These are phyloP conservation scores for Phortica magna DNA, from an alignment of 2,888 invertebrate species.

Conservation along the genomic window DNA sequence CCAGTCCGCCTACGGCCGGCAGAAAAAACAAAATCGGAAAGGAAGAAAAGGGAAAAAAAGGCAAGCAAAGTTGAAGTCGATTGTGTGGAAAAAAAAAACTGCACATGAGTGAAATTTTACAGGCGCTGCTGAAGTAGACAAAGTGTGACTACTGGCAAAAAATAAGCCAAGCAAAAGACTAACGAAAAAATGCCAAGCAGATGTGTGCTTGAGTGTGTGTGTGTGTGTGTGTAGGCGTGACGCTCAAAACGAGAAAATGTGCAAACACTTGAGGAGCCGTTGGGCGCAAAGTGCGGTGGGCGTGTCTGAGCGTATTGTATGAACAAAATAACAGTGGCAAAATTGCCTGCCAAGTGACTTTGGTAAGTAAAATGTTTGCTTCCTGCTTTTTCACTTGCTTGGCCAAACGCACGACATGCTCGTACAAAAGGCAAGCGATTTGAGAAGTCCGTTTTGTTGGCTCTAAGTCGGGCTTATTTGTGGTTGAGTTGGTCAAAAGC, in stretches of 20 bases:
- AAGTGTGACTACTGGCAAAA: conserved; percentile 16
- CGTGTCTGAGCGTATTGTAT: not conserved
- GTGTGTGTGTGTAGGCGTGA: conserved; percentile 11
- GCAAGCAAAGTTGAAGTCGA: not conserved
- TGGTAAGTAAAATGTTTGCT: not conserved
- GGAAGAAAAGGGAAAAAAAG: not conserved
- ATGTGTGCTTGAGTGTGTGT: conserved; percentile 54
- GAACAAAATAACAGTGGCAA: not conserved
- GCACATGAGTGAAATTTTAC: conserved; percentile 21
- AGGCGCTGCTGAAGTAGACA: conserved; percentile 15
- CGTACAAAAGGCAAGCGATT: not conserved
- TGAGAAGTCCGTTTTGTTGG: not conserved
- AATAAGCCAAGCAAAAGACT: not conserved
- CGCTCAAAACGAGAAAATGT: not conserved
- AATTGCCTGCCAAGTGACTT: not conserved
- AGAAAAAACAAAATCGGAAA: not conserved
- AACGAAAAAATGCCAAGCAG: not conserved
- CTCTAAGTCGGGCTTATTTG: not conserved
- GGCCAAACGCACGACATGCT: not conserved
- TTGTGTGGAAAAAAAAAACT: conserved; percentile 15
- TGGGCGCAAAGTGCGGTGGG: not conserved
- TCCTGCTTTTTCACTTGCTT: not conserved
- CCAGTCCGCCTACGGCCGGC: not conserved
- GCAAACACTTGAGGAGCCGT: conserved; percentile 10
- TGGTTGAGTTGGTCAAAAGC: not conserved